These are phyloP conservation scores for Azorinus chamasolen DNA, from an alignment of 2,888 invertebrate species.

Conservation along the genomic window DNA sequence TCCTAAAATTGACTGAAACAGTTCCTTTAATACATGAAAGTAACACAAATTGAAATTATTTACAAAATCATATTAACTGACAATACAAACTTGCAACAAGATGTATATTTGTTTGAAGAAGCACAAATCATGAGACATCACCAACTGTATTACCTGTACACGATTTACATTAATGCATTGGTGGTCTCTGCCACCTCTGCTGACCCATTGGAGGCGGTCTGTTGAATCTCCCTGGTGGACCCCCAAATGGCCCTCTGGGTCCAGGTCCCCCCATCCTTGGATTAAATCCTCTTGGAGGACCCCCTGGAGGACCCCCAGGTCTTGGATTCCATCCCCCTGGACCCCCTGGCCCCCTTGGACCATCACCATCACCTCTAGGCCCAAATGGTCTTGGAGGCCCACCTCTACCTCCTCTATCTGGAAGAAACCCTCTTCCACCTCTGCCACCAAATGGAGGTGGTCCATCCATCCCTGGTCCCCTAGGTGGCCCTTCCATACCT, in stretches of 20 bases:
- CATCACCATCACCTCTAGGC: conserved; percentile 44
- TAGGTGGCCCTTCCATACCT: conserved; percentile 63
- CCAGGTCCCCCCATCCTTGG: conserved; percentile 59
- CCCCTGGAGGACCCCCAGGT: conserved; percentile 44
- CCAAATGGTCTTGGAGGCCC: conserved; percentile 40
- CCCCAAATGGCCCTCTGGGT: conserved; percentile 53
- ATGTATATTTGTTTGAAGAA: too few species aligned
- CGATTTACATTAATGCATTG: conserved; percentile 2
- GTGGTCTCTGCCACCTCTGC: conserved; percentile 59
- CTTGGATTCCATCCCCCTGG: conserved; percentile 48
- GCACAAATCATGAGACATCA: too few species aligned
- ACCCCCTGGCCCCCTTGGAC: conserved; percentile 44
- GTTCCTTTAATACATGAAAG: too few species aligned
- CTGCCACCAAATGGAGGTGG: conserved; percentile 54
- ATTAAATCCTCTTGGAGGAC: conserved; percentile 57
- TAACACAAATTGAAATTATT: too few species aligned
- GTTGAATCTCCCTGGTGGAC: conserved; percentile 58
- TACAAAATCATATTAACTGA: too few species aligned
- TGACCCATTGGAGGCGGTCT: conserved; percentile 58
- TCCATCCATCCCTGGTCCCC: conserved; percentile 48
- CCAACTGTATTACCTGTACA: too few species aligned
- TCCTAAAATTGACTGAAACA: too few species aligned
- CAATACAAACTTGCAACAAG: too few species aligned
- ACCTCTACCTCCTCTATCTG: conserved; percentile 53
- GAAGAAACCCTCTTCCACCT: conserved; percentile 49